Percentiles rank a stretch among this genome's conserved stretches.
These are phyloP conservation scores for Teleogryllus oceanicus DNA, from an alignment of 2,888 invertebrate species.

Conservation along the genomic window DNA sequence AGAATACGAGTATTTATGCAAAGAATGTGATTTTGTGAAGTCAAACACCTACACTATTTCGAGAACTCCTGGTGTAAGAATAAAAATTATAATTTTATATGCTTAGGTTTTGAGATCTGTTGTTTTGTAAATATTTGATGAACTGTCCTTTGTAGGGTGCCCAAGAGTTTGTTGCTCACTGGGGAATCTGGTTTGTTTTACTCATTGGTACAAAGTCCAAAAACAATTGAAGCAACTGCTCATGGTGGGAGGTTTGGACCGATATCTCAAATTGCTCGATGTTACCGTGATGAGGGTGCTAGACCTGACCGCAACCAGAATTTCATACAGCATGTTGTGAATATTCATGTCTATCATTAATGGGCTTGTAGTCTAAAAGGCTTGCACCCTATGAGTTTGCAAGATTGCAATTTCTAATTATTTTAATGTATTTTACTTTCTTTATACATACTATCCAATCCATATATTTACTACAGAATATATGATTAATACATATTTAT, in stretches of 20 bases:
- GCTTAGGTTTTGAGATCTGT: conserved; percentile 9
- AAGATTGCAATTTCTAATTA: no score
- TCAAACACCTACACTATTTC: conserved; percentile 95
- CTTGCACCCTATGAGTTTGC: no score
- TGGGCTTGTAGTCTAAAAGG: neutral
- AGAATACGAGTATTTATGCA: conserved; percentile 81
- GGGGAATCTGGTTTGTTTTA: conserved; percentile 77
- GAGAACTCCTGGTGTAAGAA: conserved; percentile 81
- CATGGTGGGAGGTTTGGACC: conserved; percentile 93
- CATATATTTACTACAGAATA: no score
- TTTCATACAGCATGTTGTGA: conserved; percentile 74
- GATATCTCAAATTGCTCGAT: conserved; percentile 75
- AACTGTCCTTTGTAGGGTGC: conserved; percentile 67
- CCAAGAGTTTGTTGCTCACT: conserved; percentile 91
- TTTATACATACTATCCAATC: no score
- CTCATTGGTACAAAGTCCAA: conserved; percentile 90
- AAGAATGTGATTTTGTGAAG: conserved; percentile 85
- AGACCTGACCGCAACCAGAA: conserved; percentile 90
- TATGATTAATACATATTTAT: no score
- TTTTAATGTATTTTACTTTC: no score
- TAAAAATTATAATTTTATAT: conserved; percentile 29
- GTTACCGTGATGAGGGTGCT: conserved; percentile 86
- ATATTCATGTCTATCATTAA: neutral
- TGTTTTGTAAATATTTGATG: neutral
- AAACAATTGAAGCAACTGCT: conserved; percentile 98